Conservation (phyloP, 2,113 vertebrate genomes). For the Bos indicus region DNA sequence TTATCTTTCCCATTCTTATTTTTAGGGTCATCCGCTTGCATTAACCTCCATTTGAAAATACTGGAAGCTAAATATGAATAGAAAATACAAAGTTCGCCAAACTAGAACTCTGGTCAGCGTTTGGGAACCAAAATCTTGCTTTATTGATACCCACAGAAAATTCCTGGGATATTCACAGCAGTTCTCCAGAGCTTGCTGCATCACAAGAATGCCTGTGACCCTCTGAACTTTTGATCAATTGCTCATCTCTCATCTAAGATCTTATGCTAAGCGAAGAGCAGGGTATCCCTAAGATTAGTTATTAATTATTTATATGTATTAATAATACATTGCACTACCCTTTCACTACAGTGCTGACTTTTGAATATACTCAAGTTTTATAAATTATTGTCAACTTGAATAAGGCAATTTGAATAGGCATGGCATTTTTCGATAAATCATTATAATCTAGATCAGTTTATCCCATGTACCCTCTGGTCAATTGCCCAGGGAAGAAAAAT, state of each 20-base stretch:
- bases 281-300: conserved; percentile 61
- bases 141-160: conserved; percentile 49
- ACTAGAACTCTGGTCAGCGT: conserved; percentile 31
- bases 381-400: conserved; percentile 56
- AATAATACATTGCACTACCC: conserved; percentile 60
- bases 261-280: conserved; percentile 48
- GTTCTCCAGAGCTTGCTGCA: conserved; percentile 5
- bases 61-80: conserved; percentile 43
- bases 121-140: conserved; percentile 48
- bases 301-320: conserved; percentile 66
- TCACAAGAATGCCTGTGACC: conserved; percentile 36
- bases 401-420: conserved; percentile 23
- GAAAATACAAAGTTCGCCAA: conserved; percentile 48
- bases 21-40: conserved; percentile 52
- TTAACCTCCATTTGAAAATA: conserved; percentile 67
- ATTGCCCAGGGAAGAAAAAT: neutral
- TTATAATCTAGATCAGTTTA: neutral
- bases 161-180: neutral
- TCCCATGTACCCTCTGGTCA: neutral
- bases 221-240: conserved; percentile 67
- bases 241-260: conserved; percentile 61
- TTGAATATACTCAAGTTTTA: conserved; percentile 58
- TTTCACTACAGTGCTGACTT: conserved; percentile 42
- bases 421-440: conserved; percentile 42
- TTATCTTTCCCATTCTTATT: neutral